Base-by-base conservation (phyloP, 2,797 vertebrate species). In the Danionella dracula region DNA sequence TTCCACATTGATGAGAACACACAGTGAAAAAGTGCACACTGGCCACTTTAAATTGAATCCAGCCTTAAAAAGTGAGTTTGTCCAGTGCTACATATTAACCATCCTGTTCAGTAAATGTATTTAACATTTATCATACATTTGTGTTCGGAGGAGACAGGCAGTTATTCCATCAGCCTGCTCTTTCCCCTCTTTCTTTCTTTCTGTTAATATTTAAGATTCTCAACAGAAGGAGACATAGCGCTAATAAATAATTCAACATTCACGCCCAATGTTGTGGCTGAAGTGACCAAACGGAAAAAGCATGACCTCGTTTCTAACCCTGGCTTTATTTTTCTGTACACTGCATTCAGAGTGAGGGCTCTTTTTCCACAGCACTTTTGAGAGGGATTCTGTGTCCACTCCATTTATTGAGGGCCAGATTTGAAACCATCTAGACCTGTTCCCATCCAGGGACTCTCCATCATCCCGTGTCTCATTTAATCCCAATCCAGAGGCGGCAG, bases 401-500 rank as follows among this genome's bases (percentile, higher is more conserved):
- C 70, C 69, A 65, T 65, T 80, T 78, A 75, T 41, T 38, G 56
- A 38, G 46, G 49, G 62, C 17, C 8, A 45, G 57, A 34, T 71
- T 51, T 77, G 45, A 57, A 57, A 69, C 59, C 56, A 16, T 66
- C 21, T 37, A 6, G 60, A 71, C 64, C 68, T 51, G 70, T 75
- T 74, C 23, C 23, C 23, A 27, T 27, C 70, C 37, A 51, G 63
- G 19, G 56, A 71, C 55, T 57, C 49, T 76, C 77, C 58, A 68
- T 73, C 75, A 71, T 71, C 15, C 44, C 23, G 31, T 27, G 48
- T 41, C 62, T 71, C 72, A 79, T 81, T 72, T 78, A 78, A 82
- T 80, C 78, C 76, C 77, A 74, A 77, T 80, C 67, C 59, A 51
- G 49, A 62, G 69, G 42, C 74, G 53, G 69, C 64, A 62, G 72